Evolutionary conservation across 2,888 invertebrate species (phyloP).

Genomic region (Hoplodrina ambigua): DNA sequence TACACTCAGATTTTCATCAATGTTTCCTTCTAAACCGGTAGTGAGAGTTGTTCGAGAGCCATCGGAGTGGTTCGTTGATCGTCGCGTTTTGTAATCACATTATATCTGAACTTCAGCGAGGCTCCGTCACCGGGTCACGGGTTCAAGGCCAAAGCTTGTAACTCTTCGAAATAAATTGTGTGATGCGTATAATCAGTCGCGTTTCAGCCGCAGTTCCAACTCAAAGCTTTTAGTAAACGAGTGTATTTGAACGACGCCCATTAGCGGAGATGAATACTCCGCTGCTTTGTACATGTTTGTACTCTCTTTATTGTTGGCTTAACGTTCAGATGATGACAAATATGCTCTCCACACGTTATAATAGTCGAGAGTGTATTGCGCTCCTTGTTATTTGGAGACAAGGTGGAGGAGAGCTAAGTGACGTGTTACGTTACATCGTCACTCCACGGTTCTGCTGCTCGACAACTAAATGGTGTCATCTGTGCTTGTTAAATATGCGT

Average conservation of each 20-base stretch:
- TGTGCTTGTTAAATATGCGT: constrained; percentile 18
- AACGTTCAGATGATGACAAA: constrained; percentile 41
- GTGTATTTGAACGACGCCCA: constrained; percentile 48
- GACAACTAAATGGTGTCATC: constrained; percentile 8
- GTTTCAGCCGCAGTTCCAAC: constrained; percentile 20
- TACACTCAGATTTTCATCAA: background rate
- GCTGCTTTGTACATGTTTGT: constrained; percentile 45
- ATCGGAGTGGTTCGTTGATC: constrained; percentile 2
- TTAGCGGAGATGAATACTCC: constrained; percentile 45
- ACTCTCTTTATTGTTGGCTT: constrained; percentile 40
- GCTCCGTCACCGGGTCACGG: constrained; percentile 24
- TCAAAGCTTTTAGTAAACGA: constrained; percentile 55
- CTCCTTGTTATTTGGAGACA: background rate
- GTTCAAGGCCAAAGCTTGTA: constrained; percentile 35
- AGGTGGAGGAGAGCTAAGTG: constrained; percentile 13
- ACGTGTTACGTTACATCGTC: constrained; percentile 7
- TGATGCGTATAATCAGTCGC: constrained; percentile 22
- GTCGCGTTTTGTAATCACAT: constrained; percentile 33
- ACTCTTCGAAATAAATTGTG: constrained; percentile 37
- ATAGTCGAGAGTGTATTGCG: constrained; percentile 14
- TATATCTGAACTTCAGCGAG: constrained; percentile 13
- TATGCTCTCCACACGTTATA: constrained; percentile 27
- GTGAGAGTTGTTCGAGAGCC: background rate
- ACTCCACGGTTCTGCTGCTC: background rate
- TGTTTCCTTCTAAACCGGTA: background rate